phyloP scores from a whole-genome alignment of 64 coral and sea anemone genomes.

The Catalaphyllia jardinei region DNA sequence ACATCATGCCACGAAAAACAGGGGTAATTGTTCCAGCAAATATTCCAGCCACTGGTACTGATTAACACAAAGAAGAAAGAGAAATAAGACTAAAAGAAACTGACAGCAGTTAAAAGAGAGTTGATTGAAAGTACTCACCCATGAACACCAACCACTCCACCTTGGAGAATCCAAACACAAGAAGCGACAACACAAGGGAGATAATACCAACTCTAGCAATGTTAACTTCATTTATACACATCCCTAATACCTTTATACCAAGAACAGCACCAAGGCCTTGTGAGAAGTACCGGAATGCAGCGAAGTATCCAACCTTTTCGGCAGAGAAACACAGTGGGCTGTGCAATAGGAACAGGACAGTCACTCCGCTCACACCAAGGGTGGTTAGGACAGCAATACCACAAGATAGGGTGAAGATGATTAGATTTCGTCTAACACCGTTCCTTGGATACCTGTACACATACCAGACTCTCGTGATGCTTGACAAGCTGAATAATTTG shows the following conservation, averaged over 20 bases:
- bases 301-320: slow-evolving; percentile 45
- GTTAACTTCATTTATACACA: slow-evolving; percentile 35
- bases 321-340: slow-evolving; percentile 57
- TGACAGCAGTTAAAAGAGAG: background rate
- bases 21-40: slow-evolving; percentile 27
- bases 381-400: slow-evolving; percentile 5
- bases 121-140: slow-evolving; percentile 4
- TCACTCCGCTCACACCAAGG: slow-evolving; percentile 11
- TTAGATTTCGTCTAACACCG: slow-evolving; percentile 38
- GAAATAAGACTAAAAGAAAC: background rate
- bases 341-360: slow-evolving; percentile 24
- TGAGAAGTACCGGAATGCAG: slow-evolving; percentile 5
- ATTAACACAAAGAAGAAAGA: background rate
- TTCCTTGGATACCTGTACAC: slow-evolving; percentile 29
- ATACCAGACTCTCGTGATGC: slow-evolving; percentile 29
- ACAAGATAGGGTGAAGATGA: slow-evolving; percentile 16
- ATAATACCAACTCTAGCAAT: slow-evolving; percentile 28
- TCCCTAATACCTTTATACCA: slow-evolving; percentile 24
- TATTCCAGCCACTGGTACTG: slow-evolving; percentile 13
- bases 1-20: slow-evolving; percentile 59
- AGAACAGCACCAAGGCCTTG: slow-evolving; percentile 46
- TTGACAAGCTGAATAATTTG: slow-evolving; percentile 36
- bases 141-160: slow-evolving; percentile 34
- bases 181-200: background rate
- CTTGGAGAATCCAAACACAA: slow-evolving; percentile 26